A percentile compares a stretch with the other conserved stretches of the same genome.
Conservation (phyloP, 2,888 invertebrate genomes). For the Andrena fulva region DNA sequence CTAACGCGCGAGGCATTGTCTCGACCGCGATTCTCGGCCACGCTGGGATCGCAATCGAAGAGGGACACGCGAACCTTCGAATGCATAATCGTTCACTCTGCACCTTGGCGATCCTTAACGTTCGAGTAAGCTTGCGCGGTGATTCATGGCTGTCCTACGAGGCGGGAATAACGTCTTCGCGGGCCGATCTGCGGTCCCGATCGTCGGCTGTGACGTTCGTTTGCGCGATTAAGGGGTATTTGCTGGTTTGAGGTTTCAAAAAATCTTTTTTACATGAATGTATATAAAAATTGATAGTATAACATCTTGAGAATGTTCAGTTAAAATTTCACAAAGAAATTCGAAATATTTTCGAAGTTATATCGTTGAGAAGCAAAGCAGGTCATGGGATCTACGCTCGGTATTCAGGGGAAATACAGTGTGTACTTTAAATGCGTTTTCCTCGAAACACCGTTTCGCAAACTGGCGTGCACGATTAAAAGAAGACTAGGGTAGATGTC, state of each 20-base stretch:
- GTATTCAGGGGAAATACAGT: too few relatives aligned
- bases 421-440: background rate
- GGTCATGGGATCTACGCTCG: too few relatives aligned
- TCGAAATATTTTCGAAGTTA: too few relatives aligned
- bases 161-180: background rate
- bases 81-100: slow-evolving; percentile 20
- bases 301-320: too few relatives aligned
- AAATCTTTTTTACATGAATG: background rate
- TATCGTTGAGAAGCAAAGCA: too few relatives aligned
- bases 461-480: too few relatives aligned
- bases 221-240: background rate
- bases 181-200: background rate
- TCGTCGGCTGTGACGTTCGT: background rate
- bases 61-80: background rate
- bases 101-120: slow-evolving; percentile 25
- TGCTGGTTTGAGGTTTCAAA: background rate
- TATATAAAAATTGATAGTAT: too few relatives aligned
- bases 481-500: too few relatives aligned
- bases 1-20: slow-evolving; percentile 33
- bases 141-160: slow-evolving; percentile 16
- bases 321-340: too few relatives aligned
- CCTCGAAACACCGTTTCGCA: too few relatives aligned
- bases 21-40: slow-evolving; percentile 26
- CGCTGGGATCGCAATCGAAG: slow-evolving; percentile 5
- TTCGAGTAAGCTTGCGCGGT: slow-evolving; percentile 9